Evolutionary conservation across 2,888 invertebrate genomes (phyloP).

Genomic region (Ernsta delagoae): DNA sequence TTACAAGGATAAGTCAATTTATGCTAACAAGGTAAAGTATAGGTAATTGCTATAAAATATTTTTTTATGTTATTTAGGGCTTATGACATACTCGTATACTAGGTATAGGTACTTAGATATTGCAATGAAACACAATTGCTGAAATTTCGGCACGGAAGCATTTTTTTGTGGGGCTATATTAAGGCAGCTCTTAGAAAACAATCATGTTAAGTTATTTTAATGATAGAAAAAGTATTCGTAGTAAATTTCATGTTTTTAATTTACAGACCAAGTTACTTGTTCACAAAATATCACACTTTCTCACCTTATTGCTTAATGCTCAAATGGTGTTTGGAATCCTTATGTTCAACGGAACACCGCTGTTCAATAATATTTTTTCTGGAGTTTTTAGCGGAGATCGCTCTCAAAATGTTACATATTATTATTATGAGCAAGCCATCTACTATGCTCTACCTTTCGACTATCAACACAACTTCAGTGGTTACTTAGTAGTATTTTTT

Average conservation of each 20-base stretch:
- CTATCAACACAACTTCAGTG: constrained; percentile 35
- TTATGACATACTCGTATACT: no score
- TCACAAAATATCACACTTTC: constrained; percentile 44
- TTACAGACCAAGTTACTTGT: constrained; percentile 44
- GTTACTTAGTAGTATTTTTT: constrained; percentile 36
- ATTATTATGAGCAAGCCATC: constrained; percentile 39
- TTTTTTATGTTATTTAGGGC: no score
- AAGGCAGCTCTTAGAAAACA: no score
- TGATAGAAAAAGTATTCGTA: no score
- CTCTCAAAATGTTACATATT: constrained; percentile 37
- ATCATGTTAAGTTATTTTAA: no score
- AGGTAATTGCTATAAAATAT: no score
- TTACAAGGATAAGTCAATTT: constrained; percentile 38
- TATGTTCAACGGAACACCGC: constrained; percentile 43
- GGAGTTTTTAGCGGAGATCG: constrained; percentile 38
- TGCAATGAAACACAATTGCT: no score
- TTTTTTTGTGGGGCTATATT: no score
- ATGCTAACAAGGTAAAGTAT: constrained; percentile 39
- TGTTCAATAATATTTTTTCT: constrained; percentile 42
- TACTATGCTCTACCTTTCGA: constrained; percentile 43
- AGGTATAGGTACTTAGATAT: no score
- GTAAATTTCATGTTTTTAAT: no score
- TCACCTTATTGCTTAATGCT: constrained; percentile 36
- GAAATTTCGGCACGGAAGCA: no score
- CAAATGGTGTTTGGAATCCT: constrained; percentile 38